These are phyloP conservation scores for Mus pahari DNA, from an alignment of 2,113 vertebrate genomes.

Conservation along the genomic window DNA sequence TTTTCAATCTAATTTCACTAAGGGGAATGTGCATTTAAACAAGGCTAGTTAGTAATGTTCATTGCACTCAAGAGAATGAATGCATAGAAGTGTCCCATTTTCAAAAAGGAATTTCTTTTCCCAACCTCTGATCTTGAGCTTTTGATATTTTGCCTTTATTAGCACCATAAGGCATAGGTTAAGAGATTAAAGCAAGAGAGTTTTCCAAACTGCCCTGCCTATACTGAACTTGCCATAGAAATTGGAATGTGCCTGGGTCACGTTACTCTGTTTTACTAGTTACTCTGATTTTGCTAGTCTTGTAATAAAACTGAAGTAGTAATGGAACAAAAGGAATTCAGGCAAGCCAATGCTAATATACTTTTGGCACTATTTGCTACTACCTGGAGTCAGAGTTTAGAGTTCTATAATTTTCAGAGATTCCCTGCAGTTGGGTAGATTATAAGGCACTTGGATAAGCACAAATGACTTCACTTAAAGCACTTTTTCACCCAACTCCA, in stretches of 20 bases:
- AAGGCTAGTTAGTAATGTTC: constrained; percentile 9
- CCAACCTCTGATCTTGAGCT: background rate
- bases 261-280: constrained; percentile 58
- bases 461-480: background rate
- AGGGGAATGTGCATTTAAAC: background rate
- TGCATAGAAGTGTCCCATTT: background rate
- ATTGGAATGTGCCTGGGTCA: constrained; percentile 61
- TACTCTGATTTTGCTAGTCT: background rate
- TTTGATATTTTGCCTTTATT: constrained; percentile 41
- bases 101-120: background rate
- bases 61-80: constrained; percentile 26
- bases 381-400: background rate
- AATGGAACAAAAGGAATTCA: constrained; percentile 55
- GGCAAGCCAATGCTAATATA: constrained; percentile 37
- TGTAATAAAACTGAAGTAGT: constrained; percentile 6
- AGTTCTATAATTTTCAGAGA: constrained; percentile 20
- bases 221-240: constrained; percentile 14
- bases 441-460: background rate
- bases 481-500: background rate
- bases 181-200: constrained; percentile 54
- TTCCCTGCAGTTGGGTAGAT: background rate
- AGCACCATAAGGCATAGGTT: background rate
- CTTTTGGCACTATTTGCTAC: background rate
- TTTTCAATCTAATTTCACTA: constrained; percentile 48
- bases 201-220: constrained; percentile 31